These are phyloP conservation scores for Malurus melanocephalus DNA, from an alignment of 2,113 vertebrate genomes.

Conservation along the genomic window DNA sequence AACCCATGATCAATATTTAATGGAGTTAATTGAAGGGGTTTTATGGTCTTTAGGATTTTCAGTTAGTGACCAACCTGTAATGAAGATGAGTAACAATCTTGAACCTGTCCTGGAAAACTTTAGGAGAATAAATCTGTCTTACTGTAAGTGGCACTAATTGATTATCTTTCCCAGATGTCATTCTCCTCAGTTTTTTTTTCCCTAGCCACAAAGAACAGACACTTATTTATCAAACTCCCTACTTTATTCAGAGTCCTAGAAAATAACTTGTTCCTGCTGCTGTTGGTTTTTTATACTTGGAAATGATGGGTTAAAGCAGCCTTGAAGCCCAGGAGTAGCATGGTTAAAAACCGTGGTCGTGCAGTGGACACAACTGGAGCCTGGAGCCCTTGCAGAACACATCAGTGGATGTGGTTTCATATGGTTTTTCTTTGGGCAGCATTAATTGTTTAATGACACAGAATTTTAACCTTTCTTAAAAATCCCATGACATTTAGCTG, in stretches of 20 bases:
- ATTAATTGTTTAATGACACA: slow-evolving; percentile 38
- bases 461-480: slow-evolving; percentile 71
- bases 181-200: neutral
- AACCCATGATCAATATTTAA: neutral
- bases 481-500: slow-evolving; percentile 76
- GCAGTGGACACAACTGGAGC: neutral
- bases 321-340: neutral
- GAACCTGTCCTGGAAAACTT: neutral
- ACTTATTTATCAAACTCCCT: neutral
- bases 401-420: slow-evolving; percentile 31
- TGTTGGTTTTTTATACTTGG: neutral
- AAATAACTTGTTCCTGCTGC: neutral
- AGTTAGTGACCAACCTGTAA: neutral
- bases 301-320: neutral
- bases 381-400: neutral
- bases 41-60: neutral
- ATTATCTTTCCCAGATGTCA: neutral
- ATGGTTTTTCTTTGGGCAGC: slow-evolving; percentile 22
- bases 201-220: neutral
- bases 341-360: neutral
- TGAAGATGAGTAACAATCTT: neutral
- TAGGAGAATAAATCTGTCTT: neutral
- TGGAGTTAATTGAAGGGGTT: neutral
- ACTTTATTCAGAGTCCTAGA: neutral
- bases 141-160: neutral